phyloP scores from a whole-genome alignment of 2,888 invertebrate species.

The Caenorhabditis afra region DNA sequence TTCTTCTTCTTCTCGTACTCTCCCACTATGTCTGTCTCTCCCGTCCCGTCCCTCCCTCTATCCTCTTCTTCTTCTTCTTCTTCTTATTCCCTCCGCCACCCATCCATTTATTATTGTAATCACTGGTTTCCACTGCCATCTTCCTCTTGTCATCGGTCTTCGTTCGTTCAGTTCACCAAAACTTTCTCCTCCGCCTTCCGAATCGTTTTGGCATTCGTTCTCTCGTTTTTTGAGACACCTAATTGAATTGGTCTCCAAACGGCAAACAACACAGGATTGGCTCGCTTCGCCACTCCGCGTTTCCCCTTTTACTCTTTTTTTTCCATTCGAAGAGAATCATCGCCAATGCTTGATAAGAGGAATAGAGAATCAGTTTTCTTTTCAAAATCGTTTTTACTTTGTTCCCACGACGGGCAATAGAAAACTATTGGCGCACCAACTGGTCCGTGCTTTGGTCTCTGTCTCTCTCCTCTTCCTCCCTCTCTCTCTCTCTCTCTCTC shows the following conservation, averaged over 20 bases:
- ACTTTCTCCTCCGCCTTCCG: neutral
- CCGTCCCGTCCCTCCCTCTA: neutral
- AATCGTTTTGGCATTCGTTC: neutral
- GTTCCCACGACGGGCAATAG: neutral
- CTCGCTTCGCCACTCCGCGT: neutral
- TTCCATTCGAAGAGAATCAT: neutral
- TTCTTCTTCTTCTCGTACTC: too few relatives aligned
- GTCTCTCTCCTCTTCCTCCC: too few relatives aligned
- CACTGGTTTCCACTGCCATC: slow-evolving; percentile 44
- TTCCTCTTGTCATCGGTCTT: slow-evolving; percentile 15
- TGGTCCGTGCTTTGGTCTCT: neutral
- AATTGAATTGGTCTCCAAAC: slow-evolving; percentile 13
- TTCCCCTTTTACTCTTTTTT: neutral
- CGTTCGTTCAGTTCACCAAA: slow-evolving; percentile 3
- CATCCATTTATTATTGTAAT: slow-evolving; percentile 53
- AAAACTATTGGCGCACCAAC: slow-evolving; percentile 1
- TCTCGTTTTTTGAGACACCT: neutral
- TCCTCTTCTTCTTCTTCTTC: slow-evolving; percentile 3
- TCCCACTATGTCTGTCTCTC: too few relatives aligned
- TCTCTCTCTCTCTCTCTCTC: neutral
- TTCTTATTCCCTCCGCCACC: slow-evolving; percentile 16
- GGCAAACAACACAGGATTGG: slow-evolving; percentile 17
- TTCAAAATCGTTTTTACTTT: neutral
- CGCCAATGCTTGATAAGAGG: neutral
- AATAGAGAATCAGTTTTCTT: neutral